Evolutionary conservation across 2,113 vertebrate species (phyloP).

Genomic region (Bufo gargarizans): DNA sequence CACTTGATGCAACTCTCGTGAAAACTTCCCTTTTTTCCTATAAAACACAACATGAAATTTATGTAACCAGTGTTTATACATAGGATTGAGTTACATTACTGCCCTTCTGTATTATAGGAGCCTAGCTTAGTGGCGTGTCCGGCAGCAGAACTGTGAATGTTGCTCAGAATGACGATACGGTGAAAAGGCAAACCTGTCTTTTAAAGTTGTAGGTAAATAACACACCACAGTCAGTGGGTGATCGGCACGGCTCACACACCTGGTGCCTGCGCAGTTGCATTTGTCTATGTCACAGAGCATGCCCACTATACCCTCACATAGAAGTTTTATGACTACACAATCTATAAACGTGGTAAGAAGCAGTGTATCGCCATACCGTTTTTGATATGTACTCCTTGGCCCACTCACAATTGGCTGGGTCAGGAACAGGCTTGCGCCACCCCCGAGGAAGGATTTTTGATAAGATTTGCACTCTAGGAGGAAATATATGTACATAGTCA

Average conservation of each 20-base stretch:
- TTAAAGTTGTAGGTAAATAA: too few relatives aligned
- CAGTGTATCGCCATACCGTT: constrained; percentile 63
- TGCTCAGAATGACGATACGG: too few relatives aligned
- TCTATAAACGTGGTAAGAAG: not conserved
- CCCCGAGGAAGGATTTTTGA: not conserved
- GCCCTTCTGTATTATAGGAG: not conserved
- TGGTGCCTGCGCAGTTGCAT: too few relatives aligned
- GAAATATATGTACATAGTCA: not conserved
- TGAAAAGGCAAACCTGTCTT: too few relatives aligned
- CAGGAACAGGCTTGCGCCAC: constrained; percentile 66
- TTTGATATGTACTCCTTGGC: constrained; percentile 59
- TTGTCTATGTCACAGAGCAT: not conserved
- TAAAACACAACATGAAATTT: not conserved
- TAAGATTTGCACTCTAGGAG: not conserved
- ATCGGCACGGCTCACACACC: too few relatives aligned
- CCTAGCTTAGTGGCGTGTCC: too few relatives aligned
- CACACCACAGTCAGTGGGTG: too few relatives aligned
- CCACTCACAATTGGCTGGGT: constrained; percentile 74
- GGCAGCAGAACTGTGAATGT: too few relatives aligned
- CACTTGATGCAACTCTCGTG: constrained; percentile 40
- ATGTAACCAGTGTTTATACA: not conserved
- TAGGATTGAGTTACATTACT: not conserved
- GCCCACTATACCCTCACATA: not conserved
- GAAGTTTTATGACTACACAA: not conserved
- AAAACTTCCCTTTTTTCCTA: constrained; percentile 62